Evolutionary conservation across 92 coral and sea anemone species (phyloP).

Genomic region (Paragorgia papillata): DNA sequence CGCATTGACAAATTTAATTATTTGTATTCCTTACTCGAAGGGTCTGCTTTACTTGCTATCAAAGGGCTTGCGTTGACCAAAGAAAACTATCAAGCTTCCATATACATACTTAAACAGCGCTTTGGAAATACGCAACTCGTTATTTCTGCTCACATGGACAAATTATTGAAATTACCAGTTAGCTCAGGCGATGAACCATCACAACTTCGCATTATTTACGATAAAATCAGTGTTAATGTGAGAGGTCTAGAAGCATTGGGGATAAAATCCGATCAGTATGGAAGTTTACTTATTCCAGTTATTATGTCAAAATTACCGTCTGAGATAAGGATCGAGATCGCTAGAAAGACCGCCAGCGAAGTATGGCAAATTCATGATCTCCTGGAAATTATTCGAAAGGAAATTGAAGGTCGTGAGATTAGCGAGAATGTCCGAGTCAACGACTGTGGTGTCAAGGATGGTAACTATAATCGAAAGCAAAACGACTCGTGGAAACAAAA

Average conservation of each 20-base stretch:
- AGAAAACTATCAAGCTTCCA: background rate
- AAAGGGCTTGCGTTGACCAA: slow-evolving; percentile 10
- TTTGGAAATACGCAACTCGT: slow-evolving; percentile 12
- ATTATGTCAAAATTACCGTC: slow-evolving; percentile 31
- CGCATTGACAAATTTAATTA: background rate
- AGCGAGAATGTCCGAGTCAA: slow-evolving; percentile 15
- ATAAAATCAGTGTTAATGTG: slow-evolving; percentile 17
- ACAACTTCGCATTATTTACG: slow-evolving; percentile 4
- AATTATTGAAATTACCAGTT: background rate
- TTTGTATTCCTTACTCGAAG: slow-evolving; percentile 5
- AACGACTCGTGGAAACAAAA: background rate
- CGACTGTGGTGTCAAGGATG: background rate
- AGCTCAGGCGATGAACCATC: background rate
- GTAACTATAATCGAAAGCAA: background rate
- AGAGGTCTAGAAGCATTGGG: slow-evolving; percentile 34
- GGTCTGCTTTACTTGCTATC: background rate
- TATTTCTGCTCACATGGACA: slow-evolving; percentile 12
- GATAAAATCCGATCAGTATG: slow-evolving; percentile 18
- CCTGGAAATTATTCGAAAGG: slow-evolving; percentile 8
- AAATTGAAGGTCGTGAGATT: slow-evolving; percentile 27
- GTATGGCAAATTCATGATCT: slow-evolving; percentile 31
- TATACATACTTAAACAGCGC: background rate
- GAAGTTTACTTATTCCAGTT: slow-evolving; percentile 27
- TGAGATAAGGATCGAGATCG: slow-evolving; percentile 13
- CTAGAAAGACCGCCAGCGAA: slow-evolving; percentile 18